Conservation (phyloP, 2,888 invertebrate genomes). For the Erynnis tages region DNA sequence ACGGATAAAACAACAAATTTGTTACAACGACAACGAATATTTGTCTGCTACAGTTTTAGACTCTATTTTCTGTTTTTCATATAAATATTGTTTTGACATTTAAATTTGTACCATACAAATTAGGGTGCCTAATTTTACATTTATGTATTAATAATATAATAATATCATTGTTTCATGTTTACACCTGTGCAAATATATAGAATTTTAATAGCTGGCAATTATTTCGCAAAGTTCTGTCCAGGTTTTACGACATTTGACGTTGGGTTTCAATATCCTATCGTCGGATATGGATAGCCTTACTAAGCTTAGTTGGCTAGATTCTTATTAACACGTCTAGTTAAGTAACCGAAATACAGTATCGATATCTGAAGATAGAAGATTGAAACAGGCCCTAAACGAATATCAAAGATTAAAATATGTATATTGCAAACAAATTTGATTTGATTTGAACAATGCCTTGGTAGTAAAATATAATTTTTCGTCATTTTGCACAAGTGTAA, state of each 20-base stretch:
- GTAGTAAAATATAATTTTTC: too few species aligned
- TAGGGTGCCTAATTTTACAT: constrained; percentile 13
- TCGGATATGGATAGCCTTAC: too few species aligned
- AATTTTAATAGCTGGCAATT: background rate
- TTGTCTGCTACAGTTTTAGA: background rate
- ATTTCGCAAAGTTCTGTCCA: background rate
- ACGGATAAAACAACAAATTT: background rate
- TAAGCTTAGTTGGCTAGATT: too few species aligned
- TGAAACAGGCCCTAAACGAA: too few species aligned
- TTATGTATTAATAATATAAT: background rate
- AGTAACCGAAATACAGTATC: too few species aligned
- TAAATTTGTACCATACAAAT: background rate
- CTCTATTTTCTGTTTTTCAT: background rate
- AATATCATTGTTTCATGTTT: background rate
- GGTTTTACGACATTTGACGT: background rate
- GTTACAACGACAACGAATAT: constrained; percentile 16
- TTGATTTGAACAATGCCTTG: too few species aligned
- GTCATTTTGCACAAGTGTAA: constrained; percentile 15
- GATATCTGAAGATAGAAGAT: too few species aligned
- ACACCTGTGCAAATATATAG: background rate
- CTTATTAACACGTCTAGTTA: too few species aligned
- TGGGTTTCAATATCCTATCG: too few species aligned
- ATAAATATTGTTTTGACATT: background rate
- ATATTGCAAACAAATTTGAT: too few species aligned
- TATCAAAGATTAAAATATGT: too few species aligned